Percentiles rank a stretch among this genome's conserved stretches.
These are phyloP conservation scores for human (Homo sapiens) DNA, from an alignment of 2,113 vertebrate species.

Conservation along the genomic window DNA sequence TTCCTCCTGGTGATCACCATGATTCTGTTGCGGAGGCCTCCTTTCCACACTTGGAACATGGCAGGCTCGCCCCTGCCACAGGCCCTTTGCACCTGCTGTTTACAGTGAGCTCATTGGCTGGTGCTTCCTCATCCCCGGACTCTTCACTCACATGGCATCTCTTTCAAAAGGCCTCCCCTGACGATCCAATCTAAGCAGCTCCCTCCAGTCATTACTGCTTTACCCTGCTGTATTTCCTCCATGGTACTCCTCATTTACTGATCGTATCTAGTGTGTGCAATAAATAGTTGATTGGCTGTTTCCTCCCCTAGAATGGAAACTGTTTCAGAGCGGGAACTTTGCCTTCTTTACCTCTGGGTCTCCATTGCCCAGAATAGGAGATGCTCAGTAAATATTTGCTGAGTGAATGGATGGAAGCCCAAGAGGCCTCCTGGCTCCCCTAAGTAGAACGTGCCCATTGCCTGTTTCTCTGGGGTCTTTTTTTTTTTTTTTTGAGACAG, in stretches of 20 bases:
- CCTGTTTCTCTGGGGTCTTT: not conserved
- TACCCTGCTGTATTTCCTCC: not conserved
- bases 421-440: not conserved
- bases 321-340: not conserved
- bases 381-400: not conserved
- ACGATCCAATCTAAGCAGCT: not conserved
- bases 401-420: not conserved
- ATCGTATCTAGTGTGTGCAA: not conserved
- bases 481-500: not conserved
- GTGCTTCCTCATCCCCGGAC: not conserved
- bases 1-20: not conserved
- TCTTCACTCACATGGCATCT: not conserved
- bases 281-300: not conserved
- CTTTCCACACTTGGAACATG: not conserved
- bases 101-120: not conserved
- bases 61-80: not conserved
- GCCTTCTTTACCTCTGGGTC: not conserved
- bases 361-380: not conserved
- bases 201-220: not conserved
- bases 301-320: not conserved
- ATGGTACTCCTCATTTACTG: not conserved
- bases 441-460: fast-evolving
- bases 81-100: slow-evolving; percentile 31
- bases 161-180: not conserved
- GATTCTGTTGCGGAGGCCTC: not conserved